phyloP scores from a whole-genome alignment of 2,113 vertebrate genomes.

The Malurus elegans region DNA sequence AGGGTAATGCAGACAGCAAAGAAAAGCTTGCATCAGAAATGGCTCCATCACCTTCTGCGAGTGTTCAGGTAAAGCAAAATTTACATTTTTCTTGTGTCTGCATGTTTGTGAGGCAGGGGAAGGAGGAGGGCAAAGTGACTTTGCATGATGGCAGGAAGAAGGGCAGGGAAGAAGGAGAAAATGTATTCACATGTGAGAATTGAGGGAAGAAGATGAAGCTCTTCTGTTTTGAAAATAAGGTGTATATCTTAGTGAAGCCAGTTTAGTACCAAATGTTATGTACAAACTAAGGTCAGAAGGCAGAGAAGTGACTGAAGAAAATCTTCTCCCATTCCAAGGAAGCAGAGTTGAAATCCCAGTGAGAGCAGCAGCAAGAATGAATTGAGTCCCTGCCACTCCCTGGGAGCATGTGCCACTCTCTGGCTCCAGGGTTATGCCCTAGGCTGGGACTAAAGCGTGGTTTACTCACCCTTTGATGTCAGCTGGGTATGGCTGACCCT shows the following conservation, averaged over 20 bases:
- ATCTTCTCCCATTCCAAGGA: neutral
- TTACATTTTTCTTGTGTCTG: neutral
- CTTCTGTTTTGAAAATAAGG: neutral
- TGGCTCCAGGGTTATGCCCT: neutral
- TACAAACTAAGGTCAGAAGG: neutral
- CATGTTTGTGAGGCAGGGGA: neutral
- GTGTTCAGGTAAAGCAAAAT: constrained; percentile 72
- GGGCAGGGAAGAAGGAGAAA: neutral
- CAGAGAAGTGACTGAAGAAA: neutral
- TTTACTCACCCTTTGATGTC: neutral
- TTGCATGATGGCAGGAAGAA: neutral
- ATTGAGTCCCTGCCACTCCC: neutral
- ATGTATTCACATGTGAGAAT: fast-evolving
- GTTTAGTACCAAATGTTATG: neutral
- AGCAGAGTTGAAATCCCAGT: neutral
- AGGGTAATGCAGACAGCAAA: constrained; percentile 51
- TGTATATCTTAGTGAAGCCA: neutral
- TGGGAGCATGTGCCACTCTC: fast-evolving
- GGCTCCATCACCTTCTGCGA: constrained; percentile 18
- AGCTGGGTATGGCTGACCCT: neutral
- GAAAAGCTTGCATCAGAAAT: constrained; percentile 1
- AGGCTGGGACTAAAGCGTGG: neutral
- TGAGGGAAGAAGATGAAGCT: neutral
- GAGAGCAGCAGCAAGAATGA: neutral
- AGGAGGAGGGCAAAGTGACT: neutral